Conservation (phyloP, 2,113 vertebrate species). For the Orthonyx spaldingii region DNA sequence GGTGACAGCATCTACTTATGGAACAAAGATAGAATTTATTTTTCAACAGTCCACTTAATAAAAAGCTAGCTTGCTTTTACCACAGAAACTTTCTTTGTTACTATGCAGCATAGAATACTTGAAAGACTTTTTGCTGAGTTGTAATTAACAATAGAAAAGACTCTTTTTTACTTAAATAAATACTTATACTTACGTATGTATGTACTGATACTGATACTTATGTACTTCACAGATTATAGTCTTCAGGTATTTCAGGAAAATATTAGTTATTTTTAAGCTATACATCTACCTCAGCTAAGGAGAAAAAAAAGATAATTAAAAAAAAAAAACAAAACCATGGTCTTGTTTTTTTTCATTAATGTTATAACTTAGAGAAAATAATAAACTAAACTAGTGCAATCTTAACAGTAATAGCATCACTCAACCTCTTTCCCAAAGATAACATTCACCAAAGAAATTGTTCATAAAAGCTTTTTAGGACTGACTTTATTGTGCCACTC, state of each 20-base stretch:
- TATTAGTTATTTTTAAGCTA: constrained; percentile 12
- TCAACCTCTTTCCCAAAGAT: background rate
- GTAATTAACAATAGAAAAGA: background rate
- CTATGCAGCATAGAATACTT: background rate
- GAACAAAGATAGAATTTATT: background rate
- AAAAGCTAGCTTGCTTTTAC: background rate
- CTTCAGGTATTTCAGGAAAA: background rate
- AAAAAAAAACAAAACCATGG: too few relatives aligned
- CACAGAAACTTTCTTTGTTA: background rate
- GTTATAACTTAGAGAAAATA: background rate
- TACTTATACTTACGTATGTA: too few relatives aligned
- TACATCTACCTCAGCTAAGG: background rate
- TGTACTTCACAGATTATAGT: constrained; percentile 15
- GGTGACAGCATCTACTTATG: background rate
- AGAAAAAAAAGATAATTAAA: background rate
- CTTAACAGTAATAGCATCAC: background rate
- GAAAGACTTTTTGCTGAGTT: background rate
- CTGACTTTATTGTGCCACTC: background rate
- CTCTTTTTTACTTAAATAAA: background rate
- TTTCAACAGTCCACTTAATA: background rate
- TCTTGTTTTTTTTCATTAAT: background rate
- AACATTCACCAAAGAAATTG: background rate
- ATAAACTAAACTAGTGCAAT: background rate
- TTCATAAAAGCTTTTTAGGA: background rate
- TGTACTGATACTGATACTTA: background rate